These are phyloP conservation scores for Hyalella azteca DNA, from an alignment of 2,888 invertebrate genomes.

Conservation along the genomic window DNA sequence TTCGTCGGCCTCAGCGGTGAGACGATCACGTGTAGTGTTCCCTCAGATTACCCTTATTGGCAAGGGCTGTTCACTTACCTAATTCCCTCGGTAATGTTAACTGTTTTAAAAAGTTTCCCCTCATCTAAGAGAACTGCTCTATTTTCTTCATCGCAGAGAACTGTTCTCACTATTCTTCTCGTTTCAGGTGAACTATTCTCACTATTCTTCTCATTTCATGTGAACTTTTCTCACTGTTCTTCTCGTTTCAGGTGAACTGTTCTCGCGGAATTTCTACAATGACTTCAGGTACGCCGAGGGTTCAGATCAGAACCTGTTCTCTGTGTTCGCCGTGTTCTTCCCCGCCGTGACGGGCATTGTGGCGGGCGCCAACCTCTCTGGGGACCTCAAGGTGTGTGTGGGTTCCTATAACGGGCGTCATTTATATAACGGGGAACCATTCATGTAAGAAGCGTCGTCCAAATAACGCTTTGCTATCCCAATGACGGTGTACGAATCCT, in stretches of 20 bases:
- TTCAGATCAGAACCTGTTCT: constrained; percentile 81
- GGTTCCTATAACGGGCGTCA: background rate
- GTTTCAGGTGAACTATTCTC: constrained; percentile 1
- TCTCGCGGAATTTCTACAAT: background rate
- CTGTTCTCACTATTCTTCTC: background rate
- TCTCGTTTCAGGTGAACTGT: background rate
- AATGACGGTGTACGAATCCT: too few relatives aligned
- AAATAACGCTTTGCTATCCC: too few relatives aligned
- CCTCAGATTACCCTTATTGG: too few relatives aligned
- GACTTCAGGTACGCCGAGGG: constrained; percentile 27
- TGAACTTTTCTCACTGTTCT: background rate
- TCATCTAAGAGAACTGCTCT: too few relatives aligned
- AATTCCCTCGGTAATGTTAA: too few relatives aligned
- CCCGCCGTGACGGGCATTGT: constrained; percentile 97
- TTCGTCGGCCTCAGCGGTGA: constrained; percentile 66
- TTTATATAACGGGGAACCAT: background rate
- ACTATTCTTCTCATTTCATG: too few relatives aligned
- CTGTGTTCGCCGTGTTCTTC: constrained; percentile 96
- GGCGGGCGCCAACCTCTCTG: constrained; percentile 97
- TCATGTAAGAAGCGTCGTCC: background rate
- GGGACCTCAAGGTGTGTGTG: constrained; percentile 82
- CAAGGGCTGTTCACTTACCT: too few relatives aligned
- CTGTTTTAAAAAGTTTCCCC: too few relatives aligned
- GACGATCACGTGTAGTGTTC: too few relatives aligned
- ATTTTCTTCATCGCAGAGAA: background rate